A percentile compares a stretch with the other conserved stretches of the same genome.
Evolutionary conservation across 2,797 vertebrate genomes (phyloP).

Genomic region (Microhierax caerulescens): DNA sequence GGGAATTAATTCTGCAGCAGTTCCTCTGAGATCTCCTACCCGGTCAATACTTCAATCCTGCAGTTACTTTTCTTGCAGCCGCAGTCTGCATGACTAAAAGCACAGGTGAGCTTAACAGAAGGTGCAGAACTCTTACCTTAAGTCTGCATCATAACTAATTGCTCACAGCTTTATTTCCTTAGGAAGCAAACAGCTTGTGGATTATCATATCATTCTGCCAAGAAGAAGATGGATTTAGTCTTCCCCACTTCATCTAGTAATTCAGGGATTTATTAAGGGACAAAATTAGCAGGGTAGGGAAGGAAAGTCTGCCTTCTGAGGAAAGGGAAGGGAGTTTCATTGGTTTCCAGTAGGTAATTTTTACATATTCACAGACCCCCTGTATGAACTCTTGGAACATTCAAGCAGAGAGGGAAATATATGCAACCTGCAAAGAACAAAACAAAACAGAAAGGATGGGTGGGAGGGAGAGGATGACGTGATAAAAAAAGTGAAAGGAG

Average conservation of each 20-base stretch:
- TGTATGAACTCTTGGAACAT: neutral
- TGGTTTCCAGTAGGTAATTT: neutral
- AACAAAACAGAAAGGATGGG: fast-evolving
- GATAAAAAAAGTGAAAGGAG: neutral
- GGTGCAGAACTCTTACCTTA: neutral
- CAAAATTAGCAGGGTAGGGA: neutral
- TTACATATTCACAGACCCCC: neutral
- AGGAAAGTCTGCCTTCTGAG: neutral
- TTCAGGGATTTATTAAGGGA: neutral
- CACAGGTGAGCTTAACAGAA: neutral
- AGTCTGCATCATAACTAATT: neutral
- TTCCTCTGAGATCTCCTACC: neutral
- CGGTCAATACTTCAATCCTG: neutral
- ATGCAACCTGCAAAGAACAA: fast-evolving
- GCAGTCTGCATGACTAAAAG: neutral
- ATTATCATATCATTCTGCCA: neutral
- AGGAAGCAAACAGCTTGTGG: neutral
- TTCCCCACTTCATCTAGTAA: neutral
- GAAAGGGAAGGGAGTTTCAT: neutral
- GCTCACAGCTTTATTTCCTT: neutral
- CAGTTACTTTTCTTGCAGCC: neutral
- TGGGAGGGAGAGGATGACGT: neutral
- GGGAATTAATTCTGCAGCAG: neutral
- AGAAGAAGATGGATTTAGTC: neutral
- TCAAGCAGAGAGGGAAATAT: neutral